Conservation (phyloP, 2,888 invertebrate species). For the Phorcus lineatus region DNA sequence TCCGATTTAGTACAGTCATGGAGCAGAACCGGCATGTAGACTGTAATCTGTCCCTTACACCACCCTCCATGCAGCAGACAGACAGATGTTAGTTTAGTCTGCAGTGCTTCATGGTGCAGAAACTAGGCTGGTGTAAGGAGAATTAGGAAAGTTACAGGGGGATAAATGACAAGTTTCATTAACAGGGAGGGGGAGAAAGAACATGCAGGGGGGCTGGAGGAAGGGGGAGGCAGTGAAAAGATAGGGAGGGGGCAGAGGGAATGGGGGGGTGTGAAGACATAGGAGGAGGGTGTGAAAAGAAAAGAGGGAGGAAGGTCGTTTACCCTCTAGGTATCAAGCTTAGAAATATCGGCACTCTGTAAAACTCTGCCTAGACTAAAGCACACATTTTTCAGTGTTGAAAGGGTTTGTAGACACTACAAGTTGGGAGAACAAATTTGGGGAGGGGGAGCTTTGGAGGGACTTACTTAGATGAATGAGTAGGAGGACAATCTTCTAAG, state of each 20-base stretch:
- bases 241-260: slow-evolving; percentile 16
- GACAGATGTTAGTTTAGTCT: background rate
- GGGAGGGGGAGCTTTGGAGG: background rate
- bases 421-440: too few relatives aligned
- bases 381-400: background rate
- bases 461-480: too few relatives aligned
- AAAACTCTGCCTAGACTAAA: background rate
- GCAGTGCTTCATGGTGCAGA: background rate
- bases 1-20: too few relatives aligned
- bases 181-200: background rate
- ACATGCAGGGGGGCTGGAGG: slow-evolving; percentile 15
- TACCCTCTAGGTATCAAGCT: background rate
- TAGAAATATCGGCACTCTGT: background rate
- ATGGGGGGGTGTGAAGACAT: background rate
- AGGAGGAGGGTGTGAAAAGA: too few relatives aligned
- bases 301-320: background rate
- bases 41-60: too few relatives aligned
- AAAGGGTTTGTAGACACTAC: background rate
- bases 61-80: background rate
- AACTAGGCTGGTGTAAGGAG: background rate
- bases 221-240: slow-evolving; percentile 15
- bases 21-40: too few relatives aligned
- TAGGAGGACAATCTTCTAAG: too few relatives aligned
- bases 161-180: background rate
- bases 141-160: background rate